These are phyloP conservation scores for Magallana ariakensis DNA, from an alignment of 1,140 invertebrate genomes.

Conservation along the genomic window DNA sequence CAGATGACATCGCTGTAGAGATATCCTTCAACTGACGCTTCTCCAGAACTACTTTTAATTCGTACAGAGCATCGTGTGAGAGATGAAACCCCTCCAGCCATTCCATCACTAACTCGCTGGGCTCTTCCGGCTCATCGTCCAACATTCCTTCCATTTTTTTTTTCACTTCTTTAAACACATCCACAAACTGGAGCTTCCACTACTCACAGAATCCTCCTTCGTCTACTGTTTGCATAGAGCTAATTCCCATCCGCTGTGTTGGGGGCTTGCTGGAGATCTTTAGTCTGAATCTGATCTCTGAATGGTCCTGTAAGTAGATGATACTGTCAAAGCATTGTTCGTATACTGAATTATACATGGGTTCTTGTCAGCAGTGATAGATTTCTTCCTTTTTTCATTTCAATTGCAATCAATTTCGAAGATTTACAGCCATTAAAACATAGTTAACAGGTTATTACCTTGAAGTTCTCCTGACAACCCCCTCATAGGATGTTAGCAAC, in stretches of 20 bases:
- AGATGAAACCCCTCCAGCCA: conserved; percentile 56
- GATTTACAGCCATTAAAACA: neutral
- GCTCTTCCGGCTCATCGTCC: neutral
- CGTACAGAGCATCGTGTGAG: conserved; percentile 48
- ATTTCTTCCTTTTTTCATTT: conserved; percentile 27
- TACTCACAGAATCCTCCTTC: neutral
- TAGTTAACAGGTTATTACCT: neutral
- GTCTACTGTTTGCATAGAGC: no score
- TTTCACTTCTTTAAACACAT: neutral
- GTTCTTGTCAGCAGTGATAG: neutral
- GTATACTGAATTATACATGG: conserved; percentile 28
- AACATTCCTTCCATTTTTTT: neutral
- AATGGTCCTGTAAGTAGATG: neutral
- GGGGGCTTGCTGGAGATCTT: neutral
- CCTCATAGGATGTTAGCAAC: neutral
- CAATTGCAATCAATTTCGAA: conserved; percentile 13
- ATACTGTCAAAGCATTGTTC: neutral
- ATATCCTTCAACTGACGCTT: conserved; percentile 43
- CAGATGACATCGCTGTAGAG: conserved; percentile 55
- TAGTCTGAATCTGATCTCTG: neutral
- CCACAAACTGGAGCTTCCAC: neutral
- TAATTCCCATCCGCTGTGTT: no score
- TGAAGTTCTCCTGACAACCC: neutral
- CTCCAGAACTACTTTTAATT: conserved; percentile 48
- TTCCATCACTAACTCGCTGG: neutral